These are phyloP conservation scores for Cynopterus brachyotis DNA, from an alignment of 2,113 vertebrate species.

Conservation along the genomic window DNA sequence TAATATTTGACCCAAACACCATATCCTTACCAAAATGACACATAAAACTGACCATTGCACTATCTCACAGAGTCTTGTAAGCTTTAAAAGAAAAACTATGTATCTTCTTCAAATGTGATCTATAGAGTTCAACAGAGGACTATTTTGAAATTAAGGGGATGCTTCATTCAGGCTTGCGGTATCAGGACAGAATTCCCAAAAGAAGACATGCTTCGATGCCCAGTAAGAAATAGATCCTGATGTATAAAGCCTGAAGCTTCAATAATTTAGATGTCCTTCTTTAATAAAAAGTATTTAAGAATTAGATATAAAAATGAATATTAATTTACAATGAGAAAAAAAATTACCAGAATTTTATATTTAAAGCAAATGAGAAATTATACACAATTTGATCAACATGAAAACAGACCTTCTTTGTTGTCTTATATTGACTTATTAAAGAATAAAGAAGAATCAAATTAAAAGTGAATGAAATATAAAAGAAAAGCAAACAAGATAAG, in stretches of 20 bases:
- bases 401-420: neutral
- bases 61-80: neutral
- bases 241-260: neutral
- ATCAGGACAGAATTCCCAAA: neutral
- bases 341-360: neutral
- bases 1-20: neutral
- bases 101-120: neutral
- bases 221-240: neutral
- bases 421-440: conserved; percentile 16
- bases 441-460: neutral
- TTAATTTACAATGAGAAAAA: neutral
- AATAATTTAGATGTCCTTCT: neutral
- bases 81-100: neutral
- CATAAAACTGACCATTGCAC: neutral
- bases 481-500: conserved; percentile 30
- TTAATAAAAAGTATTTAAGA: neutral
- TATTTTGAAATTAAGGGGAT: neutral
- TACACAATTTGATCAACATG: neutral
- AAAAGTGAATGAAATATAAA: conserved; percentile 19
- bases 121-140: neutral
- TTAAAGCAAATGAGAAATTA: conserved; percentile 11
- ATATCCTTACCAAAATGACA: neutral
- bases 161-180: neutral
- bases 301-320: neutral
- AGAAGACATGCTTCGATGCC: neutral